Evolutionary conservation across 2,113 vertebrate genomes (phyloP).

Genomic region (Cochlearius cochlearius): DNA sequence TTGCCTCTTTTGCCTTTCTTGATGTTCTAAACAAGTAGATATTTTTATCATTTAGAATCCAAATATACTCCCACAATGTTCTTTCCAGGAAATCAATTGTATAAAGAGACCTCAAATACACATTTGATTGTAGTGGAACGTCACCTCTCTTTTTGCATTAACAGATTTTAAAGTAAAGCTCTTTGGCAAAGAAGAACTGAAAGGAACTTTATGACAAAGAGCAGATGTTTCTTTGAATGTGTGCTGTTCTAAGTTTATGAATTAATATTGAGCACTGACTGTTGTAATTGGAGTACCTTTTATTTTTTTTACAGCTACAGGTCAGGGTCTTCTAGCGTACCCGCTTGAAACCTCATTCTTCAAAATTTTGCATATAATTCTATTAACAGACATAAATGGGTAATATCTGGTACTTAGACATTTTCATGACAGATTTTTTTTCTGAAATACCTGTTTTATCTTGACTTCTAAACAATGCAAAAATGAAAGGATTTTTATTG

Average conservation of each 20-base stretch:
- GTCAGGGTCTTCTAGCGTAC: neutral
- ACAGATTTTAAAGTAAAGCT: neutral
- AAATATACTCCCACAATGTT: constrained; percentile 10
- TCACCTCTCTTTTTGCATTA: neutral
- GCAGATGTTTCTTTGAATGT: neutral
- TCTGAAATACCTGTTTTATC: neutral
- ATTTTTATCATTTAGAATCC: constrained; percentile 1
- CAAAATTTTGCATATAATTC: neutral
- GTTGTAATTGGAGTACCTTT: neutral
- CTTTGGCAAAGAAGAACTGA: neutral
- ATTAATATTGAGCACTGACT: neutral
- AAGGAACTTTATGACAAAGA: neutral
- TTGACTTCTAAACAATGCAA: neutral
- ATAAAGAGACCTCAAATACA: neutral
- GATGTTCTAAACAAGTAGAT: constrained; percentile 43
- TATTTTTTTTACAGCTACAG: neutral
- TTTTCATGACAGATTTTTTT: neutral
- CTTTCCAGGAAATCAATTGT: constrained; percentile 25
- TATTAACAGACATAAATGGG: neutral
- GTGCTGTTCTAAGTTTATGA: neutral
- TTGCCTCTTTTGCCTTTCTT: constrained; percentile 26
- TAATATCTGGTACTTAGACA: neutral
- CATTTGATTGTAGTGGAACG: neutral
- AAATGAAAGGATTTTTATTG: neutral
- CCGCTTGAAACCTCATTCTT: neutral